These are phyloP conservation scores for Osmerus eperlanus DNA, from an alignment of 2,113 vertebrate species.

Conservation along the genomic window DNA sequence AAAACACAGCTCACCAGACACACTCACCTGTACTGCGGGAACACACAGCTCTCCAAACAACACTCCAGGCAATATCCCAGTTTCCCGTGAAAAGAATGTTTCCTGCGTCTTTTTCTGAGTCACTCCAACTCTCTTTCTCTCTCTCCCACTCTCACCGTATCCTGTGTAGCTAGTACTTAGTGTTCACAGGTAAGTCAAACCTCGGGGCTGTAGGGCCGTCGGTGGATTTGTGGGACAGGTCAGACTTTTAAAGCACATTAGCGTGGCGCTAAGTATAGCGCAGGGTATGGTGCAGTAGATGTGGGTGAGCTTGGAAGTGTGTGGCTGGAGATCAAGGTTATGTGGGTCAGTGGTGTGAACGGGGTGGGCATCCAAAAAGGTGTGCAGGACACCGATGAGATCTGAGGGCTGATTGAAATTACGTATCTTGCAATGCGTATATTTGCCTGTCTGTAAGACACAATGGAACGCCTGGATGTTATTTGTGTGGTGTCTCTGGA, in stretches of 20 bases:
- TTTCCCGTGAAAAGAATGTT: too few species aligned
- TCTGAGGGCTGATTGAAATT: too few species aligned
- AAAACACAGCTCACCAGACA: too few species aligned
- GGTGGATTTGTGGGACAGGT: slow-evolving; percentile 26
- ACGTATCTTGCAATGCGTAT: too few species aligned
- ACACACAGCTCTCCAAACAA: too few species aligned
- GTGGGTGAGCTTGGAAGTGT: background rate
- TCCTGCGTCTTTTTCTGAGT: too few species aligned
- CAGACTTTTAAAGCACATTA: slow-evolving; percentile 49
- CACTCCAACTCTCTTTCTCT: background rate
- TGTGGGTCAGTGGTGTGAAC: background rate
- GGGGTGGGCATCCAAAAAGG: background rate
- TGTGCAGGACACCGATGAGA: too few species aligned
- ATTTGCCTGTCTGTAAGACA: too few species aligned
- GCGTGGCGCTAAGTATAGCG: slow-evolving; percentile 46
- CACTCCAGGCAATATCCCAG: too few species aligned
- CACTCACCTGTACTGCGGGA: too few species aligned
- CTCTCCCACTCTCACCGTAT: background rate
- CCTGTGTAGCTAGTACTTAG: background rate
- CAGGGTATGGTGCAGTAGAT: background rate
- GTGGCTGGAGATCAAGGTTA: background rate
- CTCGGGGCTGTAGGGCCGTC: slow-evolving; percentile 16
- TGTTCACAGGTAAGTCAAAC: slow-evolving; percentile 21
- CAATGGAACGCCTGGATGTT: too few species aligned
- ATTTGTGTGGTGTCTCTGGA: too few species aligned